These are phyloP conservation scores for Helicorthomorpha holstii DNA, from an alignment of 1,140 invertebrate species.

Conservation along the genomic window DNA sequence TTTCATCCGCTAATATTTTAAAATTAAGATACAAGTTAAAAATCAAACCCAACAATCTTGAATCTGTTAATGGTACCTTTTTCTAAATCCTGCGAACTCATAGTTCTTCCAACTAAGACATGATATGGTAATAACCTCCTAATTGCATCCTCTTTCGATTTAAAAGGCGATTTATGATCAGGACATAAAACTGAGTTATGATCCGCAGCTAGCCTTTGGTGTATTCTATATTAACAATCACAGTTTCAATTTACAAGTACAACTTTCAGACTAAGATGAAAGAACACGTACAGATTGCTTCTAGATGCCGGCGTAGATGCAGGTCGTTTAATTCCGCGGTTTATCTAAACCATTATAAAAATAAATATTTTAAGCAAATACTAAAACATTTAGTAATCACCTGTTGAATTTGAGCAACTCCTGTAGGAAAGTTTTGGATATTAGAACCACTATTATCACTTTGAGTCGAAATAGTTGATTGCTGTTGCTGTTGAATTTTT, in stretches of 20 bases:
- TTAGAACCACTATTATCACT: background rate
- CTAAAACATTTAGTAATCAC: too few species aligned
- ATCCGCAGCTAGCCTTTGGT: slow-evolving; percentile 57
- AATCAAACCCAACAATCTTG: background rate
- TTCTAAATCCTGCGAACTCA: slow-evolving; percentile 43
- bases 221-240: slow-evolving; percentile 31
- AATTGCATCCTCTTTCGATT: slow-evolving; percentile 52
- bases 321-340: slow-evolving; percentile 10
- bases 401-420: too few species aligned
- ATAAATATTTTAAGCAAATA: background rate
- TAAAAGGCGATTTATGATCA: slow-evolving; percentile 56
- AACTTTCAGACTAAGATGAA: background rate
- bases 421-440: too few species aligned
- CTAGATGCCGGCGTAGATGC: slow-evolving; percentile 5
- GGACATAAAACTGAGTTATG: slow-evolving; percentile 56
- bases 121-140: slow-evolving; percentile 64
- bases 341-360: background rate
- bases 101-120: slow-evolving; percentile 50
- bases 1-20: slow-evolving; percentile 40
- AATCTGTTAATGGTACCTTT: slow-evolving; percentile 24
- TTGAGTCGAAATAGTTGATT: background rate
- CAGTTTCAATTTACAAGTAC: background rate
- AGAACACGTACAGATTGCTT: background rate
- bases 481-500: slow-evolving; percentile 3
- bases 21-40: slow-evolving; percentile 5